Evolutionary conservation across 2,797 vertebrate species (phyloP).

Genomic region (Sphaeramia orbicularis): DNA sequence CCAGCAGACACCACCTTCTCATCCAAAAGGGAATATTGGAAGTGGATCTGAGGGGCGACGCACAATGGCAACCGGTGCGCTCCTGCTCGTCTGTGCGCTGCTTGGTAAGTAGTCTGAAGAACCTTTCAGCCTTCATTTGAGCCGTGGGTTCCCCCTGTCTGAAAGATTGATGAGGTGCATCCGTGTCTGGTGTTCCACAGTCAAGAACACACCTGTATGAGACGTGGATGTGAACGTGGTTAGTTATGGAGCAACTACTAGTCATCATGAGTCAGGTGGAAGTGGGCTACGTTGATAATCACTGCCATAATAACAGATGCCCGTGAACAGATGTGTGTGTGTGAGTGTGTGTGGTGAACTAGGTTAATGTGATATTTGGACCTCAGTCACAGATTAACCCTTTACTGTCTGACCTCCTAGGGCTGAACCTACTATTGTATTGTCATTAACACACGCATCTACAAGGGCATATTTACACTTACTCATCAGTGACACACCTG

Average conservation of each 20-base stretch:
- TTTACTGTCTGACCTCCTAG: constrained; percentile 46
- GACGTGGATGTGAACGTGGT: constrained; percentile 25
- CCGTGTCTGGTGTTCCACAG: constrained; percentile 1
- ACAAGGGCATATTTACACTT: constrained; percentile 7
- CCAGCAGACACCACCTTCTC: constrained; percentile 11
- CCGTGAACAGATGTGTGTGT: constrained; percentile 52
- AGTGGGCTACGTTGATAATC: constrained; percentile 58
- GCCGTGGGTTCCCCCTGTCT: neutral
- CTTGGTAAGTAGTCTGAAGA: constrained; percentile 79
- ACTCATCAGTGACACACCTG: constrained; percentile 42
- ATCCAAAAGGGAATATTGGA: constrained; percentile 55
- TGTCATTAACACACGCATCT: constrained; percentile 34
- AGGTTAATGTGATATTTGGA: constrained; percentile 82
- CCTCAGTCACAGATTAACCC: constrained; percentile 76
- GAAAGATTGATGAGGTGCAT: neutral
- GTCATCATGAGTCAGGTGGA: constrained; percentile 65
- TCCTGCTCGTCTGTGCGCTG: constrained; percentile 76
- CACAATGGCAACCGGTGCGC: constrained; percentile 83
- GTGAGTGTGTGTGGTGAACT: constrained; percentile 56
- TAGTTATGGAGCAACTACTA: constrained; percentile 25
- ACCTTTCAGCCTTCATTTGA: constrained; percentile 1
- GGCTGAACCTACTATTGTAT: constrained; percentile 37
- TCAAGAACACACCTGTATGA: constrained; percentile 61
- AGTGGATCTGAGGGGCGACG: constrained; percentile 61
- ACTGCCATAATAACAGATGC: constrained; percentile 68